Base-by-base conservation (phyloP, 2,888 invertebrate species). In the Alitta virens region DNA sequence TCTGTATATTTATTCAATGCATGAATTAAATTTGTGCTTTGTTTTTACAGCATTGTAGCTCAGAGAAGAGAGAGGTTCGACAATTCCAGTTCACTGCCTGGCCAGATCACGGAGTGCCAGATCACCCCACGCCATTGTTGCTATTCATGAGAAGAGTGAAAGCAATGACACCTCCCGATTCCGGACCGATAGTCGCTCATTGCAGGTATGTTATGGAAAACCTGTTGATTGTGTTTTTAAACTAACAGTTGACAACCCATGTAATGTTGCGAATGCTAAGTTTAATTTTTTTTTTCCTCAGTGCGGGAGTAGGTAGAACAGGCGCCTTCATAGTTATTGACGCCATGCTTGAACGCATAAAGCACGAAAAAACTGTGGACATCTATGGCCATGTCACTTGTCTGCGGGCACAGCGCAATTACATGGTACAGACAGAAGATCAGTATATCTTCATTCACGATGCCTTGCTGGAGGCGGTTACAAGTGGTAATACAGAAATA, bases 381-480 rank as follows among this genome's bases (percentile, higher is more conserved):
- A 96, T 99, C 70, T 99, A 98, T 79, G 99, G 98, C 9, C 98
- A 98, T 84, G 99, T 99, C 42, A 98, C 98, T 16, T 95, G 95
- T 79, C 86, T 99, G 68, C 87, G 99, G 65, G 95, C 98, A 25
- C 99, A 99, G 83, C 88, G 99, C 59, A 98, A 98, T 84, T 99
- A 99, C 85, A 99, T 99, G 98, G 98, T 99, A 27, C 83, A 83
- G 72, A 98, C 97, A 18, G 97, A 97, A 83, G 97, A 97, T 84
- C 98, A 99, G 83, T 99, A 99, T 84, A 94, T 98, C 71, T 99
- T 99, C 85, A 98, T 99, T 72, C 97, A 99, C 81, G 99, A 99
- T 80, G 94, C 99, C 1, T 71, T 99, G 24, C 85, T 97, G 61
- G 98, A 99, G 83, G 98, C 98, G 2, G 94, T 96, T 7, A 91